Base-by-base conservation (phyloP, 2,888 invertebrate species). In the Eudasyphora cyanicolor region DNA sequence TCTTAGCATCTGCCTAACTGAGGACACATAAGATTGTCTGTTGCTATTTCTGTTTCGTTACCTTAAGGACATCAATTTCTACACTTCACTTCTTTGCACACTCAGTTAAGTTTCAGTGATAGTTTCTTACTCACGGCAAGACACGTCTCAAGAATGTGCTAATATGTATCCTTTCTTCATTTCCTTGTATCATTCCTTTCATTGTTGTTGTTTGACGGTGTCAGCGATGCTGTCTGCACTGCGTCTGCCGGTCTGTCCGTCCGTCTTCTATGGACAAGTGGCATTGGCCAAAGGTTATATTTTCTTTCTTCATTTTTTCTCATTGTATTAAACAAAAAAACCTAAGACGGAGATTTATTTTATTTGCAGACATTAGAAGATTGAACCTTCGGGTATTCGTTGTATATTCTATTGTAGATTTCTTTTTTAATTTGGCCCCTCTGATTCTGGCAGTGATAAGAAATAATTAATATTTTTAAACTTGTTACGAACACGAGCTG, bases 141-240 rank as follows among this genome's bases (percentile, higher is more conserved):
- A 49, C 76, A 79, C 73, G 71, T 82, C 79, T 79, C 76, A 73
- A 79, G 79, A 57, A 69, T 57, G 51, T 79, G 21, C 71, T 76
- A 79, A 82, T n/a, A n/a, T 60, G 54, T 76, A 76, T 75, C 64
- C 71, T 81, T 74, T 12, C 42, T 62, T 70, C 64, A 57, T 24
- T 67, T 76, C 32, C 27, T 21, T 42, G n/a, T 21, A 38, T 35
- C 60, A 24, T 73, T 64, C 35, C 10, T 12, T 57, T 38, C 27
- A 10, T 49, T 71, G 60, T 57, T 4, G 19, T 49, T 6, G 3
- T 35, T n/a, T n/a, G n/a, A n/a, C n/a, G n/a, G n/a, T n/a, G n/a
- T 69, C 62, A 70, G n/a, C 64, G 67, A 24, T 42, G 24, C 62
- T 42, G 35, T 17, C 35, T 64, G 12, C 64, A 60, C 27, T 5